Evolutionary conservation across 64 coral and sea anemone genomes (phyloP).

Genomic region (Acropora tenuis): DNA sequence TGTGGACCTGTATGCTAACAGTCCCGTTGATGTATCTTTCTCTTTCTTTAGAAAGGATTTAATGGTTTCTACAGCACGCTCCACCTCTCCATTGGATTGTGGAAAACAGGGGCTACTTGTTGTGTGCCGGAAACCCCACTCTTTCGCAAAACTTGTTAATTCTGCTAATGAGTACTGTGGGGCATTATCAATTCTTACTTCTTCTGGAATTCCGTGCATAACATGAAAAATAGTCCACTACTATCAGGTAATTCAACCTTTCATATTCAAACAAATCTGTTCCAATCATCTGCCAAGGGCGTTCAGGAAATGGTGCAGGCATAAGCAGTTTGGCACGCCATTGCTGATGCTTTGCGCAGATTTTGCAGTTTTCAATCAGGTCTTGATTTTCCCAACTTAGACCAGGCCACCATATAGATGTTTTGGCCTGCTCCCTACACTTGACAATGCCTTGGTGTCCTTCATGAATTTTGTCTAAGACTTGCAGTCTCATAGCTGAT

Average conservation of each 20-base stretch:
- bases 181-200: slow-evolving; percentile 41
- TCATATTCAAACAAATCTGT: slow-evolving; percentile 29
- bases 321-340: background rate
- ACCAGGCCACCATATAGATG: slow-evolving; percentile 55
- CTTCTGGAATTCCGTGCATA: slow-evolving; percentile 53
- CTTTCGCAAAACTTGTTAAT: slow-evolving; percentile 26
- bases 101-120: slow-evolving; percentile 18
- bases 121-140: slow-evolving; percentile 19
- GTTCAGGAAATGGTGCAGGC: background rate
- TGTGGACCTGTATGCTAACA: slow-evolving; percentile 37
- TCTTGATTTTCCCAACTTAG: slow-evolving; percentile 31
- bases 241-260: slow-evolving; percentile 8
- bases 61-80: slow-evolving; percentile 40
- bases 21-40: slow-evolving; percentile 18
- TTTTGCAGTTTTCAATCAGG: slow-evolving; percentile 23
- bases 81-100: slow-evolving; percentile 31
- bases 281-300: background rate
- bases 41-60: slow-evolving; percentile 47
- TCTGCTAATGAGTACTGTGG: slow-evolving; percentile 30
- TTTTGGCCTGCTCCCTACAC: slow-evolving; percentile 27
- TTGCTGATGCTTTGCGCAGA: background rate
- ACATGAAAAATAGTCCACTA: slow-evolving; percentile 31
- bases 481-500: slow-evolving; percentile 22
- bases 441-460: slow-evolving; percentile 45
- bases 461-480: slow-evolving; percentile 53